These are phyloP conservation scores for Anoncus sp. DNA, from an alignment of 2,888 invertebrate species.

Conservation along the genomic window DNA sequence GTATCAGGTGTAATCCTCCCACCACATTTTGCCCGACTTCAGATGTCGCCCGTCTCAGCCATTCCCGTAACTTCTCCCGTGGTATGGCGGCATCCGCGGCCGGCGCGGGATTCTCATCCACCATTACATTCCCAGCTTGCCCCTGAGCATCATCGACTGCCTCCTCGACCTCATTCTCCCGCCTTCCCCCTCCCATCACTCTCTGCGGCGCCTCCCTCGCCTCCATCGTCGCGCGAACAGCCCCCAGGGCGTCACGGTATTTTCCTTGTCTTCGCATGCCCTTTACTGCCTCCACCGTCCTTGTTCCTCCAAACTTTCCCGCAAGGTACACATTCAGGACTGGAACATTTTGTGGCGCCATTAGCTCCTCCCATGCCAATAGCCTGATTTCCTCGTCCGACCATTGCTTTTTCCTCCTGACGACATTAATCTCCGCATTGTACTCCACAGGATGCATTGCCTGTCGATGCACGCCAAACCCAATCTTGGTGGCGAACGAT, in stretches of 20 bases:
- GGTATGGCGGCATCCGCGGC: no score
- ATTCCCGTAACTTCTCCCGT: no score
- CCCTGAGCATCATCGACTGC: no score
- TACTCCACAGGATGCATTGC: neutral
- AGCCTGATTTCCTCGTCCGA: slow-evolving; percentile 1
- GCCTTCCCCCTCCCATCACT: neutral
- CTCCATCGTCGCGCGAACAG: neutral
- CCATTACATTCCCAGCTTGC: no score
- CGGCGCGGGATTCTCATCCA: no score
- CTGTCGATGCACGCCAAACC: neutral
- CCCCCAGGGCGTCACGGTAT: neutral
- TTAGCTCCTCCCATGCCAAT: slow-evolving; percentile 31
- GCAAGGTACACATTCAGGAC: slow-evolving; percentile 3
- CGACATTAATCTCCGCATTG: neutral
- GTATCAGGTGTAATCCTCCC: no score
- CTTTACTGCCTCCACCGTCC: slow-evolving; percentile 24
- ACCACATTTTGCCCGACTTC: no score
- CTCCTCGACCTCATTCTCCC: no score
- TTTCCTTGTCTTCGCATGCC: neutral
- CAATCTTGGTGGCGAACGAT: neutral
- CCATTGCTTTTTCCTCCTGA: neutral
- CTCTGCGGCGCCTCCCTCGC: no score
- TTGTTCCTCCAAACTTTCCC: neutral
- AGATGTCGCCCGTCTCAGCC: no score
- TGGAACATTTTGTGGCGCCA: neutral